Conservation (phyloP, 2,797 vertebrate species). For the Alca torda region DNA sequence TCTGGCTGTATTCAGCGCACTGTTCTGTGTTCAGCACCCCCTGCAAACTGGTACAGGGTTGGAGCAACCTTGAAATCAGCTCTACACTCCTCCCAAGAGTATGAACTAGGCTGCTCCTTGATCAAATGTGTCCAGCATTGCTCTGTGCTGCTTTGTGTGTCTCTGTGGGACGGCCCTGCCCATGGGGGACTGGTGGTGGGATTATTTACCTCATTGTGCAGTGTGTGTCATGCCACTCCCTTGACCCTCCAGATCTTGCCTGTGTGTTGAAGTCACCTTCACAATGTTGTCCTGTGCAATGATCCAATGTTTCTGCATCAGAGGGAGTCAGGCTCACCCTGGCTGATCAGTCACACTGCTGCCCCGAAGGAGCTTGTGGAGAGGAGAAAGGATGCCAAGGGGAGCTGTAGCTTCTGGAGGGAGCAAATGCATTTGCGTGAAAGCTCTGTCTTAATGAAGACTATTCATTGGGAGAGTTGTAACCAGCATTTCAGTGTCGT, state of each 20-base stretch:
- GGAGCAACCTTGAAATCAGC: neutral
- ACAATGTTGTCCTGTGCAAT: neutral
- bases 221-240: neutral
- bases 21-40: neutral
- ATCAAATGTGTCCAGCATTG: neutral
- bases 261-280: fast-evolving
- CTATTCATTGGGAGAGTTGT: neutral
- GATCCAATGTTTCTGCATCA: neutral
- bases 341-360: neutral
- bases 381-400: neutral
- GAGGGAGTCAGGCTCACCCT: neutral
- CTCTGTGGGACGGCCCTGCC: neutral
- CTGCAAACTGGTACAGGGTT: neutral
- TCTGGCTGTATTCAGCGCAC: neutral
- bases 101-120: neutral
- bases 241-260: neutral
- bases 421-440: neutral
- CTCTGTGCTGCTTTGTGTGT: fast-evolving
- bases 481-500: neutral
- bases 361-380: neutral
- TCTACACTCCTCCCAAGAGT: fast-evolving
- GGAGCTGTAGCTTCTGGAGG: neutral
- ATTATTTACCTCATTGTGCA: neutral
- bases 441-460: neutral
- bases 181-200: fast-evolving